Evolutionary conservation across 2,113 vertebrate species (phyloP), one percentile per base, ranked within the genome.

Genomic region (Ochotona curzoniae): DNA sequence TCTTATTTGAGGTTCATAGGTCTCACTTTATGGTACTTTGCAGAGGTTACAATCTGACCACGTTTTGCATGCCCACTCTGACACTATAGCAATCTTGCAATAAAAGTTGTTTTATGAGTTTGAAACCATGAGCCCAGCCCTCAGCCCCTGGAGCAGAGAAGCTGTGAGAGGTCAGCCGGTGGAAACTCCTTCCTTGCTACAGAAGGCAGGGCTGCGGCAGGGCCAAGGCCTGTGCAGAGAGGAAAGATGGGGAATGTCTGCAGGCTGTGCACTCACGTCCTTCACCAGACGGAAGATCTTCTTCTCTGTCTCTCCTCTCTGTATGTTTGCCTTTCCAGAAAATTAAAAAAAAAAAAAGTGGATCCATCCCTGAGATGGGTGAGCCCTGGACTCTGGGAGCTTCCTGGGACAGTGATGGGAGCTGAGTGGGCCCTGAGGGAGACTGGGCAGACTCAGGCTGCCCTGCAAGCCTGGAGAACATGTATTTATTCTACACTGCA

Each of bases 371-470:
- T 61, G 32, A 47, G 32, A 8, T 63, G 13, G 18, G 2, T 61
- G 26, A 54, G 66, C 54, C 8, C 51, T 30, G 32, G 54, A 21
- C 44, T n/a, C 38, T 4, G 23, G 9, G 71, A 57, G 70, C 51
- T 57, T 88, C 28, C 44, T 20, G 20, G 0, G 70, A 26, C 14
- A 13, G 0, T 32, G 20, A 44, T 1, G 0, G 30, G 10, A 8
- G 1, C 4, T 12, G 2, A 21, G n/a, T 14, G n/a, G 30, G 44
- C 25, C n/a, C 11, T 35, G 13, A 28, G 20, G 79, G 13, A 84
- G 10, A 0, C 70, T 60, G 30, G 63, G n/a, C 54, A 15, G 7
- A 17, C 11, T 60, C 26, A n/a, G 57, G 35, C 1, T n/a, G 6
- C 70, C 57, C 71, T 71, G 15, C 25, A 83, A 57, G 54, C 5